Evolutionary conservation across 2,888 invertebrate genomes (phyloP).

Genomic region (Agrotis segetum): DNA sequence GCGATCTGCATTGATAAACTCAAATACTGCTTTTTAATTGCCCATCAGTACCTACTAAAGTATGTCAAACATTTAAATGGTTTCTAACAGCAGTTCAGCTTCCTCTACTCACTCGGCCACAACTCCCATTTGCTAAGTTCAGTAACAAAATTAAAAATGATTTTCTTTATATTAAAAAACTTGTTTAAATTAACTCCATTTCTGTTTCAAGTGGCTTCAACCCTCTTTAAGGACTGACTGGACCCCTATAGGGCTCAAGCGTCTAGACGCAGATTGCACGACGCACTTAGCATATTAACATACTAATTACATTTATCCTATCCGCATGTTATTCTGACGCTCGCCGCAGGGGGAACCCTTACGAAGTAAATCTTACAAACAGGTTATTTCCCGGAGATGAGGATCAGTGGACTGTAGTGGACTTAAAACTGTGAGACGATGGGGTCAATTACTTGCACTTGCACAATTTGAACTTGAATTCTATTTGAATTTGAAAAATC

Average conservation of each 20-base stretch:
- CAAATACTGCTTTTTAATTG: background rate
- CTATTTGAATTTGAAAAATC: slow-evolving; percentile 1
- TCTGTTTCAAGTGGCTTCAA: slow-evolving; percentile 24
- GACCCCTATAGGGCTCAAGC: slow-evolving; percentile 42
- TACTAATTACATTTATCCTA: slow-evolving; percentile 58
- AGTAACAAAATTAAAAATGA: slow-evolving; percentile 7
- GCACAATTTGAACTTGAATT: slow-evolving; percentile 25
- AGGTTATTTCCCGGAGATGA: slow-evolving; percentile 21
- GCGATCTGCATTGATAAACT: background rate
- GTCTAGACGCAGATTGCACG: slow-evolving; percentile 63
- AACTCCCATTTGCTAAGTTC: background rate
- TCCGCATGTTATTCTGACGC: slow-evolving; percentile 46
- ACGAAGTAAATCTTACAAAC: slow-evolving; percentile 17
- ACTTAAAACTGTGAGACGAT: background rate
- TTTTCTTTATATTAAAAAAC: slow-evolving; percentile 18
- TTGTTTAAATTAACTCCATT: slow-evolving; percentile 35
- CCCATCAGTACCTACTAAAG: background rate
- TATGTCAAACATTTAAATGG: background rate
- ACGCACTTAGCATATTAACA: slow-evolving; percentile 63
- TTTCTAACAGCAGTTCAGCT: background rate
- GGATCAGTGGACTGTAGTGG: background rate
- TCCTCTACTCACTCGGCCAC: background rate
- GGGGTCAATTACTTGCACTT: slow-evolving; percentile 9
- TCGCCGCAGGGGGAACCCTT: slow-evolving; percentile 32
- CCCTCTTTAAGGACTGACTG: slow-evolving; percentile 32